Evolutionary conservation across 2,888 invertebrate genomes (phyloP).

Genomic region (Myopa testacea): DNA sequence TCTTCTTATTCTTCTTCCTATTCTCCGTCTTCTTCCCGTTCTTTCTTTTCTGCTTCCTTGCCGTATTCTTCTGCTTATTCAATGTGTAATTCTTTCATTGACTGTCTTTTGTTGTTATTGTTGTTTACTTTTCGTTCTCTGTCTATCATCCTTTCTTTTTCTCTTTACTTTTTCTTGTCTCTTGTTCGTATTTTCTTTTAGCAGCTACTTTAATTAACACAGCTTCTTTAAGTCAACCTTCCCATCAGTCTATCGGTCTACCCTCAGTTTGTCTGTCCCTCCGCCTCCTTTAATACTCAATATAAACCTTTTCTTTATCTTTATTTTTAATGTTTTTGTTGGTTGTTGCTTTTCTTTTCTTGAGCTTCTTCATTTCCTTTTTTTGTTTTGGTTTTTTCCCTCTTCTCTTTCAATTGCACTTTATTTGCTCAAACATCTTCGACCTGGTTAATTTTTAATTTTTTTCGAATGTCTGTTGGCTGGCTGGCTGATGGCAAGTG

Average conservation of each 20-base stretch:
- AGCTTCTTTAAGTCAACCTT: neutral
- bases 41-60: neutral
- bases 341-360: neutral
- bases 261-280: neutral
- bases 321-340: neutral
- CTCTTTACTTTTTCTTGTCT: neutral
- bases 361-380: neutral
- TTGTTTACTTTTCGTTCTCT: neutral
- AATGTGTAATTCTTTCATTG: too few species aligned
- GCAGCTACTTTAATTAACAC: neutral
- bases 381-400: neutral
- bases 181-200: neutral
- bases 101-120: too few species aligned
- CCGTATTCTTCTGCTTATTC: neutral
- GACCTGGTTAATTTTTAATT: conserved; percentile 25
- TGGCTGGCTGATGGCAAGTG: neutral
- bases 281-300: neutral
- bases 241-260: neutral
- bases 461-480: conserved; percentile 11
- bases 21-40: neutral
- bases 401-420: neutral
- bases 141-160: neutral
- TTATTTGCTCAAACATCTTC: neutral
- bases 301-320: neutral
- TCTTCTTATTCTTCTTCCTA: neutral